phyloP scores from a whole-genome alignment of 2,888 invertebrate species.

The Automeris io region DNA sequence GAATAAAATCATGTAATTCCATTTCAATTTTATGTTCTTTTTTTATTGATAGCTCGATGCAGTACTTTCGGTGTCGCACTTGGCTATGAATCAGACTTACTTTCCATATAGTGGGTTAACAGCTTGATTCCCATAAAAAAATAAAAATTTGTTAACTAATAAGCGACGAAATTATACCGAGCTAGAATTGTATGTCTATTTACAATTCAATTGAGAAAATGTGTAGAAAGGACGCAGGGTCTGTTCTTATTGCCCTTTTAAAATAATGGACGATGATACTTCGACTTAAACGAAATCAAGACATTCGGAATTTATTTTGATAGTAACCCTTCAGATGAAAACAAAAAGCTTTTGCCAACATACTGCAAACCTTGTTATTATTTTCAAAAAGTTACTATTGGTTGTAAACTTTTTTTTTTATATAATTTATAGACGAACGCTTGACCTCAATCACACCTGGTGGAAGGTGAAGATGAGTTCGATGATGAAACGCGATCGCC shows the following conservation, averaged over 20 bases:
- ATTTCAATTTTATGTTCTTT: not conserved
- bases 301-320: conserved; percentile 20
- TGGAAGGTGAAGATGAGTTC: not conserved
- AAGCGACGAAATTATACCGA: not conserved
- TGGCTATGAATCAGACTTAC: not conserved
- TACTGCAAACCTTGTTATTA: not conserved
- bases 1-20: too few relatives aligned
- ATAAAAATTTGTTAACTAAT: not conserved
- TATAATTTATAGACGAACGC: not conserved
- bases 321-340: conserved; percentile 23
- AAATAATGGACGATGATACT: conserved; percentile 45
- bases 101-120: not conserved
- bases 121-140: not conserved
- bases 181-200: not conserved
- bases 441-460: too few relatives aligned
- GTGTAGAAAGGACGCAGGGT: conserved; percentile 21
- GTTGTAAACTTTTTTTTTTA: not conserved
- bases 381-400: conserved; percentile 30
- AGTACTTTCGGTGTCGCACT: not conserved
- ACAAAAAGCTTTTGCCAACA: conserved; percentile 8
- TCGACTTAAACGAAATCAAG: conserved; percentile 19
- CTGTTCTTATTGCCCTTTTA: conserved; percentile 24
- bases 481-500: not conserved
- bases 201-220: not conserved
- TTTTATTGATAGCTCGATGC: not conserved